These are phyloP conservation scores for Acleris sparsana DNA, from an alignment of 2,888 invertebrate genomes.

Conservation along the genomic window DNA sequence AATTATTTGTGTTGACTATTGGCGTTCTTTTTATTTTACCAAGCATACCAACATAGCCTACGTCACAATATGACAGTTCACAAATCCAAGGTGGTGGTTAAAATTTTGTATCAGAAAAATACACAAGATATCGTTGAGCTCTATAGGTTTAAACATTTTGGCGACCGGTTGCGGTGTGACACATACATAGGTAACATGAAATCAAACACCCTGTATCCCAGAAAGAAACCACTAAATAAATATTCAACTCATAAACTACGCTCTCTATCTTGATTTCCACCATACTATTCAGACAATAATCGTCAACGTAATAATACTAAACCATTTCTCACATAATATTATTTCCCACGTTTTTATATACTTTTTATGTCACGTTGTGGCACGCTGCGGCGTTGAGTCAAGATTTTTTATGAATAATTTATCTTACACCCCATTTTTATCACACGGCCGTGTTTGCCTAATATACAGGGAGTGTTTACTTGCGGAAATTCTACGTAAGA, in stretches of 20 bases:
- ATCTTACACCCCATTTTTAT: constrained; percentile 69
- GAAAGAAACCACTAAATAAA: too few species aligned
- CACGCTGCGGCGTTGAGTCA: constrained; percentile 51
- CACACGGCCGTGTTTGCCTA: constrained; percentile 43
- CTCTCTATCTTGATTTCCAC: background rate
- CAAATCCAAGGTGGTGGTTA: too few species aligned
- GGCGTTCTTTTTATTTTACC: too few species aligned
- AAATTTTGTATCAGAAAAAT: too few species aligned
- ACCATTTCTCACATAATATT: constrained; percentile 5
- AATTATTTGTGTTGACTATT: too few species aligned
- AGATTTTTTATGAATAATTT: constrained; percentile 80
- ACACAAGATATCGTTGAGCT: too few species aligned
- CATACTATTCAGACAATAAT: background rate
- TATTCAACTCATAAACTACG: background rate
- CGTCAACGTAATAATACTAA: constrained; percentile 9
- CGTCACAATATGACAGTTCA: too few species aligned
- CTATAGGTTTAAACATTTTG: too few species aligned
- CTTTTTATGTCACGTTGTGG: constrained; percentile 30
- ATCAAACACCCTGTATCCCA: too few species aligned
- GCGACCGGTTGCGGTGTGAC: too few species aligned
- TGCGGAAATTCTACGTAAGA: constrained; percentile 43
- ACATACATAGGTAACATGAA: too few species aligned
- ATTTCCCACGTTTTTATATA: constrained; percentile 16
- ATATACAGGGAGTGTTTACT: constrained; percentile 49
- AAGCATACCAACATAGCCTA: too few species aligned